phyloP scores from a whole-genome alignment of 2,797 vertebrate genomes.

The Yasuhikotakia modesta region DNA sequence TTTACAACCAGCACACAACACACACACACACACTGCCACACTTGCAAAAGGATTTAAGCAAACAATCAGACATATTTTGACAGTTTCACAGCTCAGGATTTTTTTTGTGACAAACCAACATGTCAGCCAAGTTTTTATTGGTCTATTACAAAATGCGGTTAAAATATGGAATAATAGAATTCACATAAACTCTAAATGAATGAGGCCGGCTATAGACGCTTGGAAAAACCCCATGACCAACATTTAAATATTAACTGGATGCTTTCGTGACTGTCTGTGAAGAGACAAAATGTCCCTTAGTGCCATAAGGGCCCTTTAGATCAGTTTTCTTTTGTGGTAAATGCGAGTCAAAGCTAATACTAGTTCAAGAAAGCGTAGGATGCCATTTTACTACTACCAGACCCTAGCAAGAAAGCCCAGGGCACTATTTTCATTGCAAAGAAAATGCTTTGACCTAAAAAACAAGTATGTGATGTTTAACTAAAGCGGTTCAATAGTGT shows the following conservation, averaged over 20 bases:
- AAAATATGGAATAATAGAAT: not conserved
- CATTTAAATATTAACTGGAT: constrained; percentile 24
- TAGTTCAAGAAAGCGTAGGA: constrained; percentile 46
- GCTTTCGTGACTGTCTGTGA: constrained; percentile 50
- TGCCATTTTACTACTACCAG: constrained; percentile 45
- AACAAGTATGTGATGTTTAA: constrained; percentile 76
- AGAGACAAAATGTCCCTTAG: constrained; percentile 33
- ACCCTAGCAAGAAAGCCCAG: constrained; percentile 59
- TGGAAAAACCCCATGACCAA: constrained; percentile 11
- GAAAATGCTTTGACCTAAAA: constrained; percentile 77
- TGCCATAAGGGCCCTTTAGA: constrained; percentile 44
- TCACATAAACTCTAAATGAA: not conserved
- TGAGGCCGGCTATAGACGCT: not conserved
- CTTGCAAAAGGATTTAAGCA: not conserved
- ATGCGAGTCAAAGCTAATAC: constrained; percentile 54
- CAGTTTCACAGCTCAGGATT: not conserved
- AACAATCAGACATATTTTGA: not conserved
- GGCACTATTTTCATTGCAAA: constrained; percentile 66
- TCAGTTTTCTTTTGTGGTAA: constrained; percentile 51
- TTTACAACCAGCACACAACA: constrained; percentile 20
- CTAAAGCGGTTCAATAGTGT: constrained; percentile 60
- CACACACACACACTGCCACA: constrained; percentile 44
- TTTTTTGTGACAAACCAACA: constrained; percentile 8
- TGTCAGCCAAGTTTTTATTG: not conserved
- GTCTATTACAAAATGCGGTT: not conserved